Percentiles rank a stretch among this genome's conserved stretches.
Conservation (phyloP, 2,113 vertebrate species). For the Chlamydotis undulata region DNA sequence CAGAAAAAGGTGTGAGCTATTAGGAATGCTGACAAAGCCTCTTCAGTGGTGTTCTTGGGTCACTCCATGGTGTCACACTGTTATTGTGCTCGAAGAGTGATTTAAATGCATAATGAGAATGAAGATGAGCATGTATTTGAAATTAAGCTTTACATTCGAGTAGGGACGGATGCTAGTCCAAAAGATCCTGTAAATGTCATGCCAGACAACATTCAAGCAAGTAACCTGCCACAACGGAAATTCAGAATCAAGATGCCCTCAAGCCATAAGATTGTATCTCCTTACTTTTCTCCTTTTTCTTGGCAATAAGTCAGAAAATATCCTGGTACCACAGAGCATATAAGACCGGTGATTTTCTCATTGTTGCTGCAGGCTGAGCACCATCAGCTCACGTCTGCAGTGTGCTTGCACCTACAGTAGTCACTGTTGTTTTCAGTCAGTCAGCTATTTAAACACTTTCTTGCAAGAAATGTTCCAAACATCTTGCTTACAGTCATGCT, state of each 20-base stretch:
- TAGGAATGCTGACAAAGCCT: not conserved
- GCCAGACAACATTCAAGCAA: not conserved
- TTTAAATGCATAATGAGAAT: not conserved
- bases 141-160: not conserved
- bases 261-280: fast-evolving
- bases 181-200: not conserved
- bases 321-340: not conserved
- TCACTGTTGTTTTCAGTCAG: not conserved
- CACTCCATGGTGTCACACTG: not conserved
- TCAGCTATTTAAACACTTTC: not conserved
- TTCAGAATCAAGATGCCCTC: not conserved
- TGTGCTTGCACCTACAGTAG: not conserved
- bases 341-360: not conserved
- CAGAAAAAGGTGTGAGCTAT: not conserved
- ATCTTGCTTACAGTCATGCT: not conserved
- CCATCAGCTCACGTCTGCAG: not conserved
- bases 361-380: not conserved
- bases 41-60: not conserved
- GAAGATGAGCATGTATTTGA: not conserved
- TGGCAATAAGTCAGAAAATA: not conserved
- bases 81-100: not conserved
- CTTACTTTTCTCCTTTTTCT: not conserved
- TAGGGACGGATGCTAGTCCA: not conserved
- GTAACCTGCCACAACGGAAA: not conserved
- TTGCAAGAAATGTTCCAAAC: not conserved